Evolutionary conservation across 2,113 vertebrate genomes (phyloP).

Genomic region (Pseudorhombus dupliciocellatus): DNA sequence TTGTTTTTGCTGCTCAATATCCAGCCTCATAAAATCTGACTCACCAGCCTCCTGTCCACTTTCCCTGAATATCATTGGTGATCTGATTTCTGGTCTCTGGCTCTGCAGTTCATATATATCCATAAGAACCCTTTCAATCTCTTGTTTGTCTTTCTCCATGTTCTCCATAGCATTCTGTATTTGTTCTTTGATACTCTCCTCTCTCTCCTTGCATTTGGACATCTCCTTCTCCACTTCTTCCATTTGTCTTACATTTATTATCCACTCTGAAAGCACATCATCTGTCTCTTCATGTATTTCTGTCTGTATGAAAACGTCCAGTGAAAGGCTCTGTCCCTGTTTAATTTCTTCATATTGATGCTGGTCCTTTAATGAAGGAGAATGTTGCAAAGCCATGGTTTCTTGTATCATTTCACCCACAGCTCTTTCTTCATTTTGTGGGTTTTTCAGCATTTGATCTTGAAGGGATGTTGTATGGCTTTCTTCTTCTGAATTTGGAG

Average conservation of each 20-base stretch:
- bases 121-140: constrained; percentile 44
- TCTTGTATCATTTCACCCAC: background rate
- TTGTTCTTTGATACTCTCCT: constrained; percentile 48
- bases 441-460: constrained; percentile 3
- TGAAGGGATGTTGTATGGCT: background rate
- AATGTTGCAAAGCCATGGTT: background rate
- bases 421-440: background rate
- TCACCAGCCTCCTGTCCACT: constrained; percentile 12
- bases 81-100: constrained; percentile 19
- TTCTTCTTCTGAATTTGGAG: constrained; percentile 5
- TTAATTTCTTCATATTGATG: constrained; percentile 15
- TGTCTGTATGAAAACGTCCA: constrained; percentile 1
- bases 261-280: constrained; percentile 12
- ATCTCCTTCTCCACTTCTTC: constrained; percentile 41
- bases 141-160: constrained; percentile 42
- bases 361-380: background rate
- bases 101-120: constrained; percentile 51
- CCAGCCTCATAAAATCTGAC: background rate
- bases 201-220: constrained; percentile 27
- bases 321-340: background rate
- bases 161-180: constrained; percentile 31
- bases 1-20: constrained; percentile 22
- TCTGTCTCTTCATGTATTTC: constrained; percentile 26
- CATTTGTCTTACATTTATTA: constrained; percentile 17
- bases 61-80: constrained; percentile 4